Percentiles rank a stretch among this genome's conserved stretches.
Conservation (phyloP, 2,888 invertebrate genomes). For the Pristionchus fissidentatus region DNA sequence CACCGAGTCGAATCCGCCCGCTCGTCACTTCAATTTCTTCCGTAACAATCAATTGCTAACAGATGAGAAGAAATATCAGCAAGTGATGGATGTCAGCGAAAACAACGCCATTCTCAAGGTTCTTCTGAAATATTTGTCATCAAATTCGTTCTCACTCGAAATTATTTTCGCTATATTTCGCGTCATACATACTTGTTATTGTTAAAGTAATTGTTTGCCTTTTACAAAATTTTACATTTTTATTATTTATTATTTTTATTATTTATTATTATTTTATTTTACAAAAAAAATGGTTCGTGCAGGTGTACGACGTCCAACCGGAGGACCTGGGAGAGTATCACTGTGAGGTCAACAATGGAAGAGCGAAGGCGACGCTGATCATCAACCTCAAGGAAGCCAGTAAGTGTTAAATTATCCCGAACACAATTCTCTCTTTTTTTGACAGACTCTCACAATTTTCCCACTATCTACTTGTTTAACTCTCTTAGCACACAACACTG, state of each 20-base stretch:
- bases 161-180: too few species aligned
- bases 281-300: constrained; percentile 35
- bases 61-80: constrained; percentile 59
- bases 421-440: too few species aligned
- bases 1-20: constrained; percentile 65
- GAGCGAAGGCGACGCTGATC: constrained; percentile 62
- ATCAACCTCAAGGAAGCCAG: constrained; percentile 68
- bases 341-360: constrained; percentile 72
- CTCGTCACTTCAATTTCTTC: constrained; percentile 65
- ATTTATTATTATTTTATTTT: background rate
- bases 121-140: too few species aligned
- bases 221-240: background rate
- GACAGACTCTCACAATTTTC: too few species aligned
- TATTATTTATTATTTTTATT: background rate
- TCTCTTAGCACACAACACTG: too few species aligned
- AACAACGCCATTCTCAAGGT: constrained; percentile 63
- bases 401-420: constrained; percentile 48
- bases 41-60: constrained; percentile 58
- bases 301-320: constrained; percentile 66
- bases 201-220: background rate
- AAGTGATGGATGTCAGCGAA: constrained; percentile 56
- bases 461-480: background rate
- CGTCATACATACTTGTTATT: too few species aligned
- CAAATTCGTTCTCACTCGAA: too few species aligned
- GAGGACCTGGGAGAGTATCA: constrained; percentile 68